Base-by-base conservation (phyloP, 2,113 vertebrate genomes). In the Lagopus muta region DNA sequence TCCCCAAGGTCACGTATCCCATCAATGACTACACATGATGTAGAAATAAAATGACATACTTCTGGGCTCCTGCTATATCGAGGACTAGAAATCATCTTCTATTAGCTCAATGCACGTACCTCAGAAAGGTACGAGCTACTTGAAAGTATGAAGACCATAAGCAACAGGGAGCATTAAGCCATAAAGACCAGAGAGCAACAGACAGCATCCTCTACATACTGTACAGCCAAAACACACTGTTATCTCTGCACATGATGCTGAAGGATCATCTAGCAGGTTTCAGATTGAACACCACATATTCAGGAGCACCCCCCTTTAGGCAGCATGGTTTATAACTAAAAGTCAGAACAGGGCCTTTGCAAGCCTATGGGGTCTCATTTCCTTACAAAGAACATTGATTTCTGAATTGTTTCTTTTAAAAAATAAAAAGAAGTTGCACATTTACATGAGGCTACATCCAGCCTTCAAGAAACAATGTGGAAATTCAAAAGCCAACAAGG, bases 401-500 rank as follows among this genome's bases (percentile, higher is more conserved):
- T 71, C 79, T 76, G 57, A 50, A 14, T 5, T 86, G 69, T 55
- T 88, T 60, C 15, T 82, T 74, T 36, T 27, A 52, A 50, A 50
- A 50, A 62, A 57, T 16, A 50, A 86, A 67, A 32, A 38, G 36
- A 5, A 48, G 38, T 27, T 52, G 52, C 30, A 32, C 42, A 80
- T 70, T 36, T 89, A 43, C 38, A 83, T 86, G n/a, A n/a, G 25
- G 30, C 30, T 32, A 20, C 55, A 32, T 55, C 54, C 32, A 90
- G 72, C 80, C 82, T 90, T 72, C 57, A 69, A 75, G 73, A 95
- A 58, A 78, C 34, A n/a, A 36, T 82, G 75, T 66, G 62, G 62
- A 93, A 90, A 92, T 62, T 79, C 82, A 79, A 75, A 86, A 78
- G 66, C 80, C 95, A 92, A 78, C 75, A 76, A 93, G 83, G 73